Evolutionary conservation across 2,113 vertebrate species (phyloP).

Genomic region (Prolemur simus): DNA sequence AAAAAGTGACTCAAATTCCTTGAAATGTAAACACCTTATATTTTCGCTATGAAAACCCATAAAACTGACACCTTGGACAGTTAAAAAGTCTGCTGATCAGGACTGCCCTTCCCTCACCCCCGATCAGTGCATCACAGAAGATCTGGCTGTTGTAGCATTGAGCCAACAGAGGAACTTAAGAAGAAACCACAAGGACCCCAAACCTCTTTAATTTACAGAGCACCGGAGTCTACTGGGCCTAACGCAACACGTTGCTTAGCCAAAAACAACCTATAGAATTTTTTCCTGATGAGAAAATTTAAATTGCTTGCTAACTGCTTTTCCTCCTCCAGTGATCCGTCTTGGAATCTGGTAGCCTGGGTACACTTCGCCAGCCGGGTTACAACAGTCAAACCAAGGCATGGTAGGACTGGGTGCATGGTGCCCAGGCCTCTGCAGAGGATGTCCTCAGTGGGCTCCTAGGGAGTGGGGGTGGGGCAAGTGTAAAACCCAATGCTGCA

Average conservation of each 20-base stretch:
- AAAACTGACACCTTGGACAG: slow-evolving; percentile 51
- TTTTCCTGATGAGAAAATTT: slow-evolving; percentile 65
- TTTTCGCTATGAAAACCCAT: slow-evolving; percentile 60
- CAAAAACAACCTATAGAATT: slow-evolving; percentile 76
- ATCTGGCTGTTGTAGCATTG: not conserved
- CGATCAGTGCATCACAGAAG: not conserved
- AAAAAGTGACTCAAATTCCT: slow-evolving; percentile 58
- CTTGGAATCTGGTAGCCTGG: not conserved
- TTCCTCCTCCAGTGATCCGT: slow-evolving; percentile 20
- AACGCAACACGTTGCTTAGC: slow-evolving; percentile 6
- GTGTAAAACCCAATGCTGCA: accelerated
- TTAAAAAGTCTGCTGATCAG: not conserved
- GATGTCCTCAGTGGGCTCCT: not conserved
- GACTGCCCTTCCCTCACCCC: not conserved
- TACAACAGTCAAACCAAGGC: accelerated
- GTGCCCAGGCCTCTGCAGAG: not conserved
- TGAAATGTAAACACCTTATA: slow-evolving; percentile 60
- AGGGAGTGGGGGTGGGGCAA: too few species aligned
- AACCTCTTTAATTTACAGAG: slow-evolving; percentile 55
- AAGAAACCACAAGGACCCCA: slow-evolving; percentile 70
- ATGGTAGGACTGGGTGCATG: accelerated
- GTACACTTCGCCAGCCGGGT: accelerated
- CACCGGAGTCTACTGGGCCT: not conserved
- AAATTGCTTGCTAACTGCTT: slow-evolving; percentile 61
- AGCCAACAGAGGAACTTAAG: slow-evolving; percentile 43